Conservation (phyloP, 2,797 vertebrate genomes). For the Myioborus melanocephalus region DNA sequence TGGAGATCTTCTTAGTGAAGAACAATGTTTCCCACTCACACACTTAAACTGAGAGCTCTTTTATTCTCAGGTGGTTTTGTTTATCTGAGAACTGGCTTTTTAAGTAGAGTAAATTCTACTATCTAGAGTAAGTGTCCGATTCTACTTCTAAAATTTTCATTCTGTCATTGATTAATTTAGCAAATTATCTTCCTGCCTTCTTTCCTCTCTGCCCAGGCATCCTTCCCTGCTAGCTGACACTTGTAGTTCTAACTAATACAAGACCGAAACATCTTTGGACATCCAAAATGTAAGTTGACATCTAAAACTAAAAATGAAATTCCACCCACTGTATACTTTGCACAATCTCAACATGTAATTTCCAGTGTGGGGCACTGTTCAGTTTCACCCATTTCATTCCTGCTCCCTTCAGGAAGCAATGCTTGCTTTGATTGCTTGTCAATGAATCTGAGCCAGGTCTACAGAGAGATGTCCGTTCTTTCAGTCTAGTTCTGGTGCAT, state of each 20-base stretch:
- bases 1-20: neutral
- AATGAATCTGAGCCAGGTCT: neutral
- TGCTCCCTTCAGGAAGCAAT: neutral
- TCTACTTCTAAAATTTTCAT: neutral
- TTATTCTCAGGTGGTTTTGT: neutral
- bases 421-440: neutral
- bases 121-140: neutral
- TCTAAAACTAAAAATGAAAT: neutral
- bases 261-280: neutral
- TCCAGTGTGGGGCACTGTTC: neutral
- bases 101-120: neutral
- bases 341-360: neutral
- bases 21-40: neutral
- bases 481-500: neutral
- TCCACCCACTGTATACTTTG: neutral
- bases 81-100: neutral
- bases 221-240: neutral
- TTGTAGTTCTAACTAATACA: neutral
- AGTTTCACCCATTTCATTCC: neutral
- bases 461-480: neutral
- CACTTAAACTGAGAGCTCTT: neutral
- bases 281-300: neutral
- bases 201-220: neutral
- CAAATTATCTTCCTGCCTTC: neutral
- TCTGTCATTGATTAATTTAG: neutral